phyloP scores from a whole-genome alignment of 2,888 invertebrate genomes.

The Pardosa pseudoannulata region DNA sequence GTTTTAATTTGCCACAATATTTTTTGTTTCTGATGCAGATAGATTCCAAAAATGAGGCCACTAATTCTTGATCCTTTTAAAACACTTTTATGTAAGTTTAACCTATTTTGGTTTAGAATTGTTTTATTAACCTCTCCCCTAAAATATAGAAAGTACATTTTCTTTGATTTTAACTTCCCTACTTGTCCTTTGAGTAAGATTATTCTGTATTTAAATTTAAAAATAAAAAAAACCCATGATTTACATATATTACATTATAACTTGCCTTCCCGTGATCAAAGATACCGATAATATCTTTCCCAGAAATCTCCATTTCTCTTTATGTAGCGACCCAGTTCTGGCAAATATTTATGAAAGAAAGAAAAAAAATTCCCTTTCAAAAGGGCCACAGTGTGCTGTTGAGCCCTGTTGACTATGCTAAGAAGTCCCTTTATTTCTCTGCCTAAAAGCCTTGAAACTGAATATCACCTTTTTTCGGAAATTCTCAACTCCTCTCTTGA shows the following conservation, averaged over 20 bases:
- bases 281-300: not conserved
- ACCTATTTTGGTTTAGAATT: too few relatives aligned
- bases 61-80: too few relatives aligned
- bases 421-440: not conserved
- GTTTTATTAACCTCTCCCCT: too few relatives aligned
- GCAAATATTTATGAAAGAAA: not conserved
- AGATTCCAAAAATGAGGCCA: too few relatives aligned
- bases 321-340: not conserved
- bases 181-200: too few relatives aligned
- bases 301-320: slow-evolving; percentile 3
- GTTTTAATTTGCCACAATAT: too few relatives aligned
- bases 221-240: too few relatives aligned
- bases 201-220: too few relatives aligned
- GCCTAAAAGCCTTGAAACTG: not conserved
- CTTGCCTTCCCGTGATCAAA: not conserved
- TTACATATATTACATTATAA: not conserved
- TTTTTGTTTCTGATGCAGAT: too few relatives aligned
- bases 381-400: not conserved
- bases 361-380: not conserved
- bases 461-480: slow-evolving; percentile 9
- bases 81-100: too few relatives aligned
- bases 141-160: too few relatives aligned
- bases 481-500: not conserved
- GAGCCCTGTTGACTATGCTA: not conserved
- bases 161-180: too few relatives aligned